Conservation (phyloP, 37 sponge, comb jelly and placozoan genomes). For the Lycopodina hypogea region DNA sequence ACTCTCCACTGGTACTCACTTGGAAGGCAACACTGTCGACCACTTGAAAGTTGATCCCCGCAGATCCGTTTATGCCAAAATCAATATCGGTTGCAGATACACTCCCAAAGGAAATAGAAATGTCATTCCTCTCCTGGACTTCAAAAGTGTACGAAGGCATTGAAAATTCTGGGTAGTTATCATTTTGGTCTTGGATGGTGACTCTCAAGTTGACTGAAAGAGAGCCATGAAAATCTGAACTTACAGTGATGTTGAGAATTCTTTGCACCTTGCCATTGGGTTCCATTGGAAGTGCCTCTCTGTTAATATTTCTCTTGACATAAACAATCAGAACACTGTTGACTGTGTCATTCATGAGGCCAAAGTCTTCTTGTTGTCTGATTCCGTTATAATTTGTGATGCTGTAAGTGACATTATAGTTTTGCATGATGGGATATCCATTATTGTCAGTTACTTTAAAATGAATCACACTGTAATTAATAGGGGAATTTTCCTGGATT, state of each 20-base stretch:
- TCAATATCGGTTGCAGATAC: constrained; percentile 61
- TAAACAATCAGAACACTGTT: not conserved
- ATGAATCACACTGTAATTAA: not conserved
- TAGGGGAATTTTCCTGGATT: constrained; percentile 18
- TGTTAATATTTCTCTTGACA: not conserved
- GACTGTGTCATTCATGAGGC: not conserved
- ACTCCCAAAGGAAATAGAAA: not conserved
- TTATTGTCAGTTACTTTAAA: constrained; percentile 25
- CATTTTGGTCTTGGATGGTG: constrained; percentile 59
- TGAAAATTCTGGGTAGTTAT: constrained; percentile 61
- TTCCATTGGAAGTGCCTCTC: not conserved
- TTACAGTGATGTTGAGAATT: not conserved
- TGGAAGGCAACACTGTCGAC: not conserved
- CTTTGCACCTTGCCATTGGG: not conserved
- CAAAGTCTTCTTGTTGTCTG: not conserved
- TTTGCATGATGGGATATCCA: not conserved
- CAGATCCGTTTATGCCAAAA: constrained; percentile 9
- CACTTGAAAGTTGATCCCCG: not conserved
- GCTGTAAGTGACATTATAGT: not conserved
- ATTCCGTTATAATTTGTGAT: not conserved
- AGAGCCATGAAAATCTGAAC: not conserved
- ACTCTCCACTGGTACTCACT: constrained; percentile 12
- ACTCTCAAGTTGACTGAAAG: constrained; percentile 49
- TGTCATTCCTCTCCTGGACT: constrained; percentile 20
- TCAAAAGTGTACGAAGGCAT: constrained; percentile 10